Evolutionary conservation across 1,140 invertebrate genomes (phyloP), one percentile per base, ranked within the genome.

Genomic region (Delia radicum): DNA sequence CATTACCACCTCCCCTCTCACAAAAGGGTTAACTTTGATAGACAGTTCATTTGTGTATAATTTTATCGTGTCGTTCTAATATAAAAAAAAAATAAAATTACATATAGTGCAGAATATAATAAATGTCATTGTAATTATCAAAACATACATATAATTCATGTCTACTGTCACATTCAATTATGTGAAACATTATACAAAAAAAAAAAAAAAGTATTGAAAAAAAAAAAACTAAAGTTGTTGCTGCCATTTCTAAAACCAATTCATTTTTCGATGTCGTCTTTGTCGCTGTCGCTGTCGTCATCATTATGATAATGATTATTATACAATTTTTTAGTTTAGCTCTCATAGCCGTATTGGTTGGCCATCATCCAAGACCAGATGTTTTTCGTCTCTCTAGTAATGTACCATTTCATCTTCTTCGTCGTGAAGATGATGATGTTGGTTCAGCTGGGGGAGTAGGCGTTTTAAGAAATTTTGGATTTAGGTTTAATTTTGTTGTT

Each of bases 91-190:
- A n/a, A n/a, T n/a, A n/a, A n/a, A n/a, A n/a, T n/a, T n/a, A n/a
- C n/a, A n/a, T n/a, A n/a, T n/a, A n/a, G n/a, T n/a, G n/a, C n/a
- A 63, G 26, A 63, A 27, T 28, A 63, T 63, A 63, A 63, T 63
- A 63, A 63, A 63, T 63, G 62, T 63, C 62, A 63, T 24, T 63
- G 62, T 63, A 63, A 63, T 63, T 63, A 63, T 63, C 62, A 63
- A 63, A 63, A 63, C 62, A 63, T 27, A 3, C 26, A 27, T 28
- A 63, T 63, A 63, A 63, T 63, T 63, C 27, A 63, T 63, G 62
- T 63, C 24, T 63, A 13, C 24, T 63, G 62, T 27, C 62, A 63
- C 62, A 63, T 63, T 63, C 62, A 63, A 63, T 63, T 63, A 63
- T 27, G 26, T 21, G 55, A 24, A 37, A 37, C 33, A 37, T 13